Evolutionary conservation across 2,888 invertebrate genomes (phyloP).

Genomic region (Lordiphosa fenestrarum): DNA sequence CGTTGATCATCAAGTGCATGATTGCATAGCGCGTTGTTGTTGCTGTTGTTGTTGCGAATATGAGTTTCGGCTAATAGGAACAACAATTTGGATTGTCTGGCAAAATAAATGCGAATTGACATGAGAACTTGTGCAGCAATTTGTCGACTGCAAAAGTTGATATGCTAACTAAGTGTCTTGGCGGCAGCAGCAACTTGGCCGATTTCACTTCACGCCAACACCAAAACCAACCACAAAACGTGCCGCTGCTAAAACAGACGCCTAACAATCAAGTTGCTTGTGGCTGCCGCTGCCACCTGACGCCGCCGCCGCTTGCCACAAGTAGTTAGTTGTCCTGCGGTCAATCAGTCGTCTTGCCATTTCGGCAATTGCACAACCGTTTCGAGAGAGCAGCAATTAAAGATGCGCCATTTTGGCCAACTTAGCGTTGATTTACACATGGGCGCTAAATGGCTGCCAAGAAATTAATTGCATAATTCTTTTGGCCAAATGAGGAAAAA

Average conservation of each 20-base stretch:
- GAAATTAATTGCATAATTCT: conserved; percentile 45
- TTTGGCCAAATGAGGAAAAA: conserved; percentile 25
- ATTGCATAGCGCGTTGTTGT: conserved; percentile 10
- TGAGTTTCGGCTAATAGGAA: conserved; percentile 29
- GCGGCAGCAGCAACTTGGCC: conserved; percentile 28
- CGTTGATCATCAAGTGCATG: conserved; percentile 51
- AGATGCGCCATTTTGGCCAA: conserved; percentile 27
- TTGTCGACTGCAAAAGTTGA: conserved; percentile 35
- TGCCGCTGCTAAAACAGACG: conserved; percentile 37
- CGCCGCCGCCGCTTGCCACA: conserved; percentile 50
- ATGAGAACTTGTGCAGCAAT: conserved; percentile 33
- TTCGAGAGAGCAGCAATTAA: conserved; percentile 12
- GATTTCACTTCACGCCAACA: conserved; percentile 45
- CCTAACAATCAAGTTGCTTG: conserved; percentile 6
- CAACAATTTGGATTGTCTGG: conserved; percentile 14
- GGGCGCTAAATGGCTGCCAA: conserved; percentile 47
- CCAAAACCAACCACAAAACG: conserved; percentile 31
- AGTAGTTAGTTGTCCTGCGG: conserved; percentile 44
- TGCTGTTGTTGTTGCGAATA: not conserved
- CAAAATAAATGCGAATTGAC: conserved; percentile 33
- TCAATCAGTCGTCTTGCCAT: conserved; percentile 18
- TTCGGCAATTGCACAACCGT: conserved; percentile 45
- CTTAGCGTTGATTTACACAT: conserved; percentile 53
- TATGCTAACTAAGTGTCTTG: conserved; percentile 7
- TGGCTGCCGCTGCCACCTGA: conserved; percentile 44